These are phyloP conservation scores for Phyllotreta striolata DNA, from an alignment of 2,888 invertebrate genomes.

Conservation along the genomic window DNA sequence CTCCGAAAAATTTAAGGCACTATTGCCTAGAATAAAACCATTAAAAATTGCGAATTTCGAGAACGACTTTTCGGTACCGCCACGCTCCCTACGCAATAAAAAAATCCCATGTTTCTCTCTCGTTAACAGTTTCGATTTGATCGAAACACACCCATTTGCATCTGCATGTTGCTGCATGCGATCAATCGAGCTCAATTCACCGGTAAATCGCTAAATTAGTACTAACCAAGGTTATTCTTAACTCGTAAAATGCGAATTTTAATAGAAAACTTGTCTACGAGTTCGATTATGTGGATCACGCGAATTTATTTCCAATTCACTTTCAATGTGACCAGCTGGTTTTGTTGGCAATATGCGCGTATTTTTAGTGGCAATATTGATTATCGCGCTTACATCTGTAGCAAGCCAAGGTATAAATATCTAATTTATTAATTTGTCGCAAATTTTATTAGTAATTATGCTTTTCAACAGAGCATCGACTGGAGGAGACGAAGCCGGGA, in stretches of 20 bases:
- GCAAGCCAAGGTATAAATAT: background rate
- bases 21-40: conserved; percentile 29
- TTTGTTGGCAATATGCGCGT: background rate
- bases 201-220: too few species aligned
- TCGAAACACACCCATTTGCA: too few species aligned
- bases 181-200: too few species aligned
- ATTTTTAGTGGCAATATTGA: background rate
- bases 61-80: conserved; percentile 22
- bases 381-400: background rate
- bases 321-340: background rate
- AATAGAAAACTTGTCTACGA: too few species aligned
- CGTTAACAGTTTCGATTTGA: too few species aligned
- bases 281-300: too few species aligned
- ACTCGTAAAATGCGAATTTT: too few species aligned
- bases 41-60: conserved; percentile 31
- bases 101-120: too few species aligned
- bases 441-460: background rate
- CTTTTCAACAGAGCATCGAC: conserved; percentile 31
- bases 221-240: too few species aligned
- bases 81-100: conserved; percentile 25
- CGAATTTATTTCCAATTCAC: too few species aligned
- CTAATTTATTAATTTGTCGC: background rate
- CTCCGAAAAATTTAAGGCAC: conserved; percentile 27
- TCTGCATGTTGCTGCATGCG: too few species aligned
- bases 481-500: conserved; percentile 36